Conservation (phyloP, 1,140 invertebrate genomes). For the Euschistus heros region DNA sequence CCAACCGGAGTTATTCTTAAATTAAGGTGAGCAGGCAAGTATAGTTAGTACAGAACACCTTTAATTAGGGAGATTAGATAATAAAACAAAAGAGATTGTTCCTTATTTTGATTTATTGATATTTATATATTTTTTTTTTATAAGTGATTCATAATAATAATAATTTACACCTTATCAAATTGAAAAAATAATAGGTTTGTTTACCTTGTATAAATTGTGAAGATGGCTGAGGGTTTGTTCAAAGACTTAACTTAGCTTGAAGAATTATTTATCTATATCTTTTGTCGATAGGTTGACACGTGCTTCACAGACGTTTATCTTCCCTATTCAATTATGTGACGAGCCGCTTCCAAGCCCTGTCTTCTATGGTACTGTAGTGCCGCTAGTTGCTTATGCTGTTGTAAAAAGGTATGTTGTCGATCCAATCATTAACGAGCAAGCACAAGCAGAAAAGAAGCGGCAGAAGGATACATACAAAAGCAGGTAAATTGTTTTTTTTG, state of each 20-base stretch:
- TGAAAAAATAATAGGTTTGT: too few species aligned
- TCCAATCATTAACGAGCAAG: constrained; percentile 67
- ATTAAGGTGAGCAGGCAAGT: constrained; percentile 57
- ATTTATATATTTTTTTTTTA: not conserved
- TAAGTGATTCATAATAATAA: too few species aligned
- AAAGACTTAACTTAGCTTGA: too few species aligned
- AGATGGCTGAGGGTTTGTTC: too few species aligned
- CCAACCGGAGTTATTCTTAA: constrained; percentile 80
- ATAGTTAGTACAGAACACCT: not conserved
- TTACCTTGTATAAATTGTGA: too few species aligned
- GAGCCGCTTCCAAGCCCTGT: constrained; percentile 78
- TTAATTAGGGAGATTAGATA: not conserved
- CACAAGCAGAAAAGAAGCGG: constrained; percentile 61
- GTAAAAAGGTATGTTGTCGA: constrained; percentile 80
- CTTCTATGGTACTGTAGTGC: constrained; percentile 85
- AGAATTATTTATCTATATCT: too few species aligned
- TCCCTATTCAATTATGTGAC: constrained; percentile 84
- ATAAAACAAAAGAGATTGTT: not conserved
- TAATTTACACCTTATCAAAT: too few species aligned
- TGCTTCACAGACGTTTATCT: constrained; percentile 76
- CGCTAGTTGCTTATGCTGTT: constrained; percentile 65
- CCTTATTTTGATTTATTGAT: not conserved
- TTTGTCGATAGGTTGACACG: constrained; percentile 54
- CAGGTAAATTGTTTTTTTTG: constrained; percentile 35
- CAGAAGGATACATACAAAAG: constrained; percentile 61